A percentile compares a stretch with the other conserved stretches of the same genome.
Evolutionary conservation across 2,113 vertebrate species (phyloP).

Genomic region (Dinomys branickii): DNA sequence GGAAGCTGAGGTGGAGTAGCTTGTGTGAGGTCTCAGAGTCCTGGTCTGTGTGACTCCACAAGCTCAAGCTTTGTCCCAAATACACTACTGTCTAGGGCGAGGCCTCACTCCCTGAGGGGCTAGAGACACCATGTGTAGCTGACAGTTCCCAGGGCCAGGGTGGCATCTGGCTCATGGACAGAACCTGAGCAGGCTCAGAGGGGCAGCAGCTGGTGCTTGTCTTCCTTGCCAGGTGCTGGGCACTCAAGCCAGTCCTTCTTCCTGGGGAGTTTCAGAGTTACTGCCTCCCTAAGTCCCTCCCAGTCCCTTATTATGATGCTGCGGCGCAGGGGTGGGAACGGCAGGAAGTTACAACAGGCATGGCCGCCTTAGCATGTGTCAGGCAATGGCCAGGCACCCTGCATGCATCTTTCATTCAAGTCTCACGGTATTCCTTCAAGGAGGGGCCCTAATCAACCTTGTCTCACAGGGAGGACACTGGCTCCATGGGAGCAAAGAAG

Average conservation of each 20-base stretch:
- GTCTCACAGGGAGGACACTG: not conserved
- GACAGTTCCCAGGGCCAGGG: not conserved
- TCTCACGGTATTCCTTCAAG: not conserved
- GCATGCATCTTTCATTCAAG: not conserved
- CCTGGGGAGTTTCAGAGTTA: not conserved
- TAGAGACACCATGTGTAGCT: not conserved
- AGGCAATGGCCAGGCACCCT: not conserved
- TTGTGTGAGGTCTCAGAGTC: not conserved
- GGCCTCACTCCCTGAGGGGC: not conserved
- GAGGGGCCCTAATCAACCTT: not conserved
- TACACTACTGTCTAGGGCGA: not conserved
- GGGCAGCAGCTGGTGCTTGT: fast-evolving
- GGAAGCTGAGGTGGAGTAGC: not conserved
- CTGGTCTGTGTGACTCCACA: not conserved
- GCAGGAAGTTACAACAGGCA: not conserved
- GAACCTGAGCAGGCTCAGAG: not conserved
- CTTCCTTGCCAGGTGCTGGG: not conserved
- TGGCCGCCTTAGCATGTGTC: not conserved
- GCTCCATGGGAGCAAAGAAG: not conserved
- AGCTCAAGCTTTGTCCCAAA: slow-evolving; percentile 23
- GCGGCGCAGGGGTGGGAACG: not conserved
- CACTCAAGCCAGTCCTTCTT: not conserved
- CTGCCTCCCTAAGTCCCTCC: not conserved
- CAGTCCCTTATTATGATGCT: not conserved
- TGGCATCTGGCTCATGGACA: not conserved